Evolutionary conservation across 2,113 vertebrate genomes (phyloP).

Genomic region (Lamprotornis superbus): DNA sequence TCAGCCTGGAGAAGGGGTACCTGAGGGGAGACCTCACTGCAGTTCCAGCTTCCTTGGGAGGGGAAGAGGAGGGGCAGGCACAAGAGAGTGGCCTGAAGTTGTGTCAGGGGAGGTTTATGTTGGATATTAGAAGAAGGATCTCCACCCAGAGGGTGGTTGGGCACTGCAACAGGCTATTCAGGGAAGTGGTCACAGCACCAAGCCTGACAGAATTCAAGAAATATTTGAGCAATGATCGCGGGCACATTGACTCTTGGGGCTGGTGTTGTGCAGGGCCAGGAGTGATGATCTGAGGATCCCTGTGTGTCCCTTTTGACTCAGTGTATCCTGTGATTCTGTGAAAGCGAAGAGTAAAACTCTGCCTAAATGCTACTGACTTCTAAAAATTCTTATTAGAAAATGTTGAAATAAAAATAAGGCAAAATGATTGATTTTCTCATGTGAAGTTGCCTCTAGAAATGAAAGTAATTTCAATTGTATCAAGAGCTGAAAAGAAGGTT

Average conservation of each 20-base stretch:
- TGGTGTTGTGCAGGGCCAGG: not conserved
- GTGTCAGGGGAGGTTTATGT: fast-evolving
- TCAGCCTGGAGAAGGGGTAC: not conserved
- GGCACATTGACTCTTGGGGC: fast-evolving
- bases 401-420: not conserved
- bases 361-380: not conserved
- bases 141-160: fast-evolving
- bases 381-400: not conserved
- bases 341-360: not conserved
- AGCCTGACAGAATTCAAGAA: not conserved
- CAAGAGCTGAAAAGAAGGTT: not conserved
- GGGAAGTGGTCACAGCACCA: not conserved
- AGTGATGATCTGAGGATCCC: not conserved
- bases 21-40: not conserved
- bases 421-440: not conserved
- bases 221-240: not conserved
- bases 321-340: not conserved
- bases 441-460: not conserved
- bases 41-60: not conserved
- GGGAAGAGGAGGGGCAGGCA: no score
- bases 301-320: no score
- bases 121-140: not conserved
- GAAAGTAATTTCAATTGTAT: not conserved
- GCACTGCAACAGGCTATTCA: not conserved
- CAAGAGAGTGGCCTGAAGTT: fast-evolving